These are phyloP conservation scores for Notolepis coatsorum DNA, from an alignment of 2,797 vertebrate genomes.

Conservation along the genomic window DNA sequence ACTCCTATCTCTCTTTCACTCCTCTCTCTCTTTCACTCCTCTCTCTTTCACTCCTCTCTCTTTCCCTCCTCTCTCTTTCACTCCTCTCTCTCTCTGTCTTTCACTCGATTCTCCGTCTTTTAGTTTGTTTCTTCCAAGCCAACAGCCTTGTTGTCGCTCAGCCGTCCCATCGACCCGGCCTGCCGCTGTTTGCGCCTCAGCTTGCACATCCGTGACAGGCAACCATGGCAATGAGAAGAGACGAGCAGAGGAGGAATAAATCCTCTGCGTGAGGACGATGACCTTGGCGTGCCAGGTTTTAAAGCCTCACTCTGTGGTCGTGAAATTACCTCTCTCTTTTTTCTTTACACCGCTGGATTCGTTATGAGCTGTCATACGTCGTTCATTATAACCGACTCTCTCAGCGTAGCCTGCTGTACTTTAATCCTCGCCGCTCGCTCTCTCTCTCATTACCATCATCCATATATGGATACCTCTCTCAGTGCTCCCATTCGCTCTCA, in stretches of 20 bases:
- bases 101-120: no score
- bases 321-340: conserved; percentile 43
- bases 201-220: conserved; percentile 50
- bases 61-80: no score
- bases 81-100: no score
- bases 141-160: conserved; percentile 21
- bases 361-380: conserved; percentile 51
- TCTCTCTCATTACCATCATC: conserved; percentile 40
- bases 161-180: conserved; percentile 48
- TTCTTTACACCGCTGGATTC: conserved; percentile 52
- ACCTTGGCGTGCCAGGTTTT: conserved; percentile 54
- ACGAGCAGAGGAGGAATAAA: no score
- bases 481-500: conserved; percentile 61
- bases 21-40: no score
- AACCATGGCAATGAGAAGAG: conserved; percentile 44
- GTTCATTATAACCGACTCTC: conserved; percentile 46
- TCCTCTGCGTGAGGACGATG: conserved; percentile 47
- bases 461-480: conserved; percentile 48
- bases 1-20: no score
- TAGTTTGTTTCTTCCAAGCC: background rate
- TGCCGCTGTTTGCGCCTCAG: conserved; percentile 39
- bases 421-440: conserved; percentile 19
- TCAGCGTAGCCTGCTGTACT: conserved; percentile 11
- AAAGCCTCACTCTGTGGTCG: conserved; percentile 43
- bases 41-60: no score